Conservation (phyloP, 35 echinoderm and acorn worm species). For the Chiridota heheva region DNA sequence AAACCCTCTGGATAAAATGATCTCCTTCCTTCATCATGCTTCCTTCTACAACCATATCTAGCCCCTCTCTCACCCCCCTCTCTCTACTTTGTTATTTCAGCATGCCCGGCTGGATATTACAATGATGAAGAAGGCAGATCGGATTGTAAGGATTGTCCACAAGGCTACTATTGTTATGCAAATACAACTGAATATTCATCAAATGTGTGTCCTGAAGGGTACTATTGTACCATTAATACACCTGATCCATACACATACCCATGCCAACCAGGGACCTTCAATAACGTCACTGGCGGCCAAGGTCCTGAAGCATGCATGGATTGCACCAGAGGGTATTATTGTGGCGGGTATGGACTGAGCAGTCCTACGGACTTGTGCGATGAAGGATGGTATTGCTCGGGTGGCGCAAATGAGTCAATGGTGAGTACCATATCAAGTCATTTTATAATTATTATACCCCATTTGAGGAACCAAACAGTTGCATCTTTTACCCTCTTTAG, state of each 20-base stretch:
- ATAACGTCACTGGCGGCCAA: conserved; percentile 70
- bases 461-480: too few species aligned
- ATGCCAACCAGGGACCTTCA: conserved; percentile 84
- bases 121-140: conserved; percentile 57
- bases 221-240: conserved; percentile 90
- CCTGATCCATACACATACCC: conserved; percentile 73
- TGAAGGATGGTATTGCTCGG: conserved; percentile 88
- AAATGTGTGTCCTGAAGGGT: conserved; percentile 84
- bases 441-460: too few species aligned
- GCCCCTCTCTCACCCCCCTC: background rate
- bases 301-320: conserved; percentile 48
- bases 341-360: conserved; percentile 66
- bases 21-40: too few species aligned
- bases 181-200: conserved; percentile 93
- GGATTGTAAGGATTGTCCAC: conserved; percentile 69
- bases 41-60: too few species aligned
- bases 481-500: too few species aligned
- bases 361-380: conserved; percentile 78
- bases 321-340: conserved; percentile 82
- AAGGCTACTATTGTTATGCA: conserved; percentile 92
- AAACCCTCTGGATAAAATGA: too few species aligned
- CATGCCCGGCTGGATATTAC: conserved; percentile 77
- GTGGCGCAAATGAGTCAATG: conserved; percentile 75
- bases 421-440: conserved; percentile 40
- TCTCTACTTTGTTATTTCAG: conserved; percentile 19